phyloP scores from a whole-genome alignment of 2,888 invertebrate species.

The Apotomis betuletana region DNA sequence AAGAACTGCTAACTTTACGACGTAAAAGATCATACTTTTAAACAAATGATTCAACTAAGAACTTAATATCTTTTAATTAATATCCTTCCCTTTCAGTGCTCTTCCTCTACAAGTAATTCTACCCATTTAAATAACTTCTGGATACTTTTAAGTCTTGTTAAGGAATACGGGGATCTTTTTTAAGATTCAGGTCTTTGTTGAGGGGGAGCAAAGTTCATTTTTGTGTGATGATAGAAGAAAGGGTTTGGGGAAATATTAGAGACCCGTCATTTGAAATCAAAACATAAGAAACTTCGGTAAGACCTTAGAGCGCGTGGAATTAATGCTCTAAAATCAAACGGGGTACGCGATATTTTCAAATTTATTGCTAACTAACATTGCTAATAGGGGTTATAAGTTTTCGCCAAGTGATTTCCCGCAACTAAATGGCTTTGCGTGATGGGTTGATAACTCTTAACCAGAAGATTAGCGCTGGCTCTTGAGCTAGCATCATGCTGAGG shows the following conservation, averaged over 20 bases:
- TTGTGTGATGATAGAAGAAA: conserved; percentile 40
- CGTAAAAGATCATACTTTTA: conserved; percentile 6
- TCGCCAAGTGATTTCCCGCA: no score
- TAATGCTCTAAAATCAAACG: conserved; percentile 44
- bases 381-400: neutral
- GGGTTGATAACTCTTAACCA: no score
- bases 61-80: conserved; percentile 58
- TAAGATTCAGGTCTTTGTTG: conserved; percentile 43
- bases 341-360: conserved; percentile 49
- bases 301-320: conserved; percentile 54
- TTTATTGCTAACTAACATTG: neutral
- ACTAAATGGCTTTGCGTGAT: no score
- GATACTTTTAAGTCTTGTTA: conserved; percentile 54
- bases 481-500: no score
- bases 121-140: conserved; percentile 62
- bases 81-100: conserved; percentile 56
- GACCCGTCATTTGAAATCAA: conserved; percentile 79
- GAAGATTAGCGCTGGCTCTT: no score
- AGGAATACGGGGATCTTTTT: conserved; percentile 22
- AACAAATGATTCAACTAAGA: conserved; percentile 47
- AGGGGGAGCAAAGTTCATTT: conserved; percentile 21
- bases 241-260: conserved; percentile 67
- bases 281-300: conserved; percentile 63
- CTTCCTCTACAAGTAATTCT: conserved; percentile 54
- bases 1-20: conserved; percentile 5